These are phyloP conservation scores for Machimus rusticus DNA, from an alignment of 2,888 invertebrate species.

Conservation along the genomic window DNA sequence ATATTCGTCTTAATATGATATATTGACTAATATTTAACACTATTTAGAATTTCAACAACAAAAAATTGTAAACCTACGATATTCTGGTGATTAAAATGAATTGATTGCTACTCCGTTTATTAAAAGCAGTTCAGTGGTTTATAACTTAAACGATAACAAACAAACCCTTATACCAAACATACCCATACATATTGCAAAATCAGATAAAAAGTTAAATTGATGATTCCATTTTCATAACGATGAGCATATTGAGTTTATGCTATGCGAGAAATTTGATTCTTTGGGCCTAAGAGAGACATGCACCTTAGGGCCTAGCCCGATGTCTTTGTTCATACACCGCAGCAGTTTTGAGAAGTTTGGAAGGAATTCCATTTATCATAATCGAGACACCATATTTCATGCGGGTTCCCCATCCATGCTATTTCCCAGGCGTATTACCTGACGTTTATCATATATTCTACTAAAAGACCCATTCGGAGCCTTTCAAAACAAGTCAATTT, in stretches of 20 bases:
- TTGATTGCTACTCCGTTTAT: background rate
- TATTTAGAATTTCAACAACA: too few species aligned
- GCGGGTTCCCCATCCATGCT: background rate
- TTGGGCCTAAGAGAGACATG: background rate
- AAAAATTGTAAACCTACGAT: too few species aligned
- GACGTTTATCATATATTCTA: background rate
- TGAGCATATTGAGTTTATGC: background rate
- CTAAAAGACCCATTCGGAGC: background rate
- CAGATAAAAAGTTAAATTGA: background rate
- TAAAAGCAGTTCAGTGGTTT: background rate
- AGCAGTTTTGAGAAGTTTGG: background rate
- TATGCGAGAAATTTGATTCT: background rate
- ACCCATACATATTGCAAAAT: background rate
- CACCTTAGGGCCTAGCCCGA: background rate
- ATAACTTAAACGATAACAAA: background rate
- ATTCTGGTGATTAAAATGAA: background rate
- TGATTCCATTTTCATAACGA: background rate
- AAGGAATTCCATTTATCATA: background rate
- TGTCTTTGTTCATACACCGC: background rate
- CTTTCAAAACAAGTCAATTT: background rate
- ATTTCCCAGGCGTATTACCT: background rate
- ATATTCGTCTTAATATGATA: background rate
- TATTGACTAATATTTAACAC: background rate
- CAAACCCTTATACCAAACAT: background rate
- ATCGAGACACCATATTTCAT: background rate